phyloP scores from a whole-genome alignment of 2,888 invertebrate genomes.

The Dione juno region DNA sequence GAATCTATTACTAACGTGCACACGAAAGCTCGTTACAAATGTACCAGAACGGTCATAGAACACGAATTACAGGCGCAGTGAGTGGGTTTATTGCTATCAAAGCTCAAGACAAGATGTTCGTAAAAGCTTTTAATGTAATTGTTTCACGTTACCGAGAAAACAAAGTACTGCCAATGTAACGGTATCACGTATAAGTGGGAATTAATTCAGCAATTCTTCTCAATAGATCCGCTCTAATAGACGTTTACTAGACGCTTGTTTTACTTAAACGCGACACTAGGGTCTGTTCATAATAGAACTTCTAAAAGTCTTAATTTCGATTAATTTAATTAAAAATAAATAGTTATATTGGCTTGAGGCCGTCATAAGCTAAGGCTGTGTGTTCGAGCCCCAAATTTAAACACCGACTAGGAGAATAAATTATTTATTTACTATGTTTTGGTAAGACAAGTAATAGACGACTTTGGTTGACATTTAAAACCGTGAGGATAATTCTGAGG shows the following conservation, averaged over 20 bases:
- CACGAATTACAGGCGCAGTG: neutral
- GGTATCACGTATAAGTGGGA: constrained; percentile 34
- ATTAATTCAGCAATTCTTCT: constrained; percentile 44
- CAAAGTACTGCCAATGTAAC: constrained; percentile 34
- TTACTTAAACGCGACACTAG: constrained; percentile 29
- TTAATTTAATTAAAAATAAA: neutral
- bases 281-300: constrained; percentile 18
- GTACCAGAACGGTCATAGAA: neutral
- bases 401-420: no score
- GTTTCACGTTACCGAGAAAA: constrained; percentile 26
- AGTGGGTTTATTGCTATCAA: constrained; percentile 8
- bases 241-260: constrained; percentile 33
- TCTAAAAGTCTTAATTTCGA: neutral
- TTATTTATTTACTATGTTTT: no score
- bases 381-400: no score
- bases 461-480: no score
- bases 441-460: no score
- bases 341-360: no score
- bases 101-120: constrained; percentile 26
- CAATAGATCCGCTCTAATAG: constrained; percentile 39
- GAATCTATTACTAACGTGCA: neutral
- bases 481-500: neutral
- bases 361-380: neutral
- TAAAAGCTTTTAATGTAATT: constrained; percentile 35
- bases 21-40: neutral